Base-by-base conservation (phyloP, 2,888 invertebrate species). In the Epirrhoe alternata region DNA sequence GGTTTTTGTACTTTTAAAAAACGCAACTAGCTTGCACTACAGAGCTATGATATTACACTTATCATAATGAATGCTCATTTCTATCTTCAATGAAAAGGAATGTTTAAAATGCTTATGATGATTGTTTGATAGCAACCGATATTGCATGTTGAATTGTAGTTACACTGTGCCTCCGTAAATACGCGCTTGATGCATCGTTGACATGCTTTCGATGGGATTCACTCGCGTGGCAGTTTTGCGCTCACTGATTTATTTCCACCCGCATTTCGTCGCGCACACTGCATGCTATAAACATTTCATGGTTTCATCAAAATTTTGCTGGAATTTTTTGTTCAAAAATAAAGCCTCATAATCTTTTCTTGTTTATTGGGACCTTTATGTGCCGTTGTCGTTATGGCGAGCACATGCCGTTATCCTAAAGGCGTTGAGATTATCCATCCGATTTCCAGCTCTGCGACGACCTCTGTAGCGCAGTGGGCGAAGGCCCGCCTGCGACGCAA, bases 201-300 rank as follows among this genome's bases (percentile, higher is more conserved):
- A 85, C 86, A 83, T 76, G 84, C 83, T 82, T 80, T 82, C 83
- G 82, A 85, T 83, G 79, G 78, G 74, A 73, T 73, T 74, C 78
- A 75, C 73, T 75, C 76, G 72, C 75, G 79, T 77, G 81, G 84
- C 82, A 84, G 83, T 85, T 86, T 86, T 85, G 85, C 84, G 68
- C 71, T 77, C 83, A 77, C 79, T 86, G 90, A 89, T 89, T 89
- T 90, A 90, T 89, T 82, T 82, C 75, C 66, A 72, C 77, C 83
- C 81, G 82, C 86, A 84, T 83, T 71, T 74, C 66, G 68, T 64
- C 51, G 24, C 3, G 38, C 59, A 55, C 42, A 57, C 53, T 61
- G 70, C 65, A 60, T 61, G 42, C 56, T 56, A 51, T 51, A 56
- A 61, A 58, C 57, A 54, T 64, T 59, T 52, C 49, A 54, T 50